Evolutionary conservation across 2,888 invertebrate species (phyloP), one percentile per base, ranked within the genome.

Genomic region (Chymomyza caudatula): DNA sequence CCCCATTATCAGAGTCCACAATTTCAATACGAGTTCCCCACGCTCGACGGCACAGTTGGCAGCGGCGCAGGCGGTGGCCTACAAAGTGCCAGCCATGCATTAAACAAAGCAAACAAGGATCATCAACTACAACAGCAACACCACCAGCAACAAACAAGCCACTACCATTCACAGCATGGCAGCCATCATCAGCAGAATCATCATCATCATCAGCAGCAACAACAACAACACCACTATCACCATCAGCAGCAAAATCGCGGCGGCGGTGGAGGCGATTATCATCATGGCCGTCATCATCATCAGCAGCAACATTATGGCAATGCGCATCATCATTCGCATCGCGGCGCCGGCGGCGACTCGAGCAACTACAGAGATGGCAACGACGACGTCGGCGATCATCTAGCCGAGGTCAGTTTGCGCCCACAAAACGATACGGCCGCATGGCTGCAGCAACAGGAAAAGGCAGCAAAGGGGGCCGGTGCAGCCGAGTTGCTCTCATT

Each of bases 21-120:
- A 91, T 97, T 97, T 92, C 97, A 97, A 92, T 96, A 97, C 94
- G 98, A 98, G 92, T 98, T 98, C 92, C 98, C 98, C 89, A 96
- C 96, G 89, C 90, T 93, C 85, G 93, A 93, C 89, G 93, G 93
- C 79, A 91, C 93, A 87, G 92, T 92, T 91, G 84, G 85, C 63
- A 81, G 83, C 71, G 88, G 76, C 67, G 83, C 79, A 70, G 80
- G 77, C 77, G 74, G 85, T 67, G 87, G 82, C 64, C 72, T 63
- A 54, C 71, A 59, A 42, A 67, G 69, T 22, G 37, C 67, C 44
- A 61, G 67, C 49, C 73, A 29, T 71, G 67, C 77, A 75, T 74
- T 64, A 62, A 62, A 43, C 59, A 4, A 76, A 69, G 67, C 74
- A 71, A 20, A 13, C 44, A 23, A 47, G 15, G 63, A 65, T 20